phyloP scores from a whole-genome alignment of 1,140 invertebrate species.

The Aricia agestis region DNA sequence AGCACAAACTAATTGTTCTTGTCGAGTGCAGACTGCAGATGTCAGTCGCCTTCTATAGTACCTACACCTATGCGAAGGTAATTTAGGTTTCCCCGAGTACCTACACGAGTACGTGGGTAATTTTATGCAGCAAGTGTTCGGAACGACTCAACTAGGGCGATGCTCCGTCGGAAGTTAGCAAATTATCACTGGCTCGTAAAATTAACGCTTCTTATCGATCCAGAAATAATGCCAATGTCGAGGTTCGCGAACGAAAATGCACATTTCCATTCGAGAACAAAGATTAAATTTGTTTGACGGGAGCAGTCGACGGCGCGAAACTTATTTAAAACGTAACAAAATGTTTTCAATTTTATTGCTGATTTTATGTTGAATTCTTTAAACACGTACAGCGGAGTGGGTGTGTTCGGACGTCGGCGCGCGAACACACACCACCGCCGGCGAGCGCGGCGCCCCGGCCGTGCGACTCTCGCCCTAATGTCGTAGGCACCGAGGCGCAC shows the following conservation, averaged over 20 bases:
- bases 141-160: slow-evolving; percentile 70
- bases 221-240: slow-evolving; percentile 65
- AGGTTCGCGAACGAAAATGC: slow-evolving; percentile 44
- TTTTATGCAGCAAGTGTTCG: slow-evolving; percentile 64
- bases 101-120: slow-evolving; percentile 31
- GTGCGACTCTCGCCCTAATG: slow-evolving; percentile 41
- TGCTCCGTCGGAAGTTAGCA: slow-evolving; percentile 73
- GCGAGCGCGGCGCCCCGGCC: slow-evolving; percentile 12
- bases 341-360: slow-evolving; percentile 75
- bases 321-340: slow-evolving; percentile 75
- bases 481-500: slow-evolving; percentile 43
- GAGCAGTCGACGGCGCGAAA: slow-evolving; percentile 45
- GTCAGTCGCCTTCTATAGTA: background rate
- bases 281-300: slow-evolving; percentile 54
- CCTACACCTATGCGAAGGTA: slow-evolving; percentile 20
- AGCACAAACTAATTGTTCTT: background rate
- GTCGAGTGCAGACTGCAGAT: background rate
- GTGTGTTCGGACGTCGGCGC: slow-evolving; percentile 47
- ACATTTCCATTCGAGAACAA: slow-evolving; percentile 49
- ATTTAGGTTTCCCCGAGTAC: slow-evolving; percentile 45
- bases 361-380: slow-evolving; percentile 76
- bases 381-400: slow-evolving; percentile 57
- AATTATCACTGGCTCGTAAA: slow-evolving; percentile 75
- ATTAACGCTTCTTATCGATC: slow-evolving; percentile 75
- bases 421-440: slow-evolving; percentile 44